Percentiles rank a stretch among this genome's conserved stretches.
phyloP scores from a whole-genome alignment of 2,888 invertebrate species.

The Beris chalybata region DNA sequence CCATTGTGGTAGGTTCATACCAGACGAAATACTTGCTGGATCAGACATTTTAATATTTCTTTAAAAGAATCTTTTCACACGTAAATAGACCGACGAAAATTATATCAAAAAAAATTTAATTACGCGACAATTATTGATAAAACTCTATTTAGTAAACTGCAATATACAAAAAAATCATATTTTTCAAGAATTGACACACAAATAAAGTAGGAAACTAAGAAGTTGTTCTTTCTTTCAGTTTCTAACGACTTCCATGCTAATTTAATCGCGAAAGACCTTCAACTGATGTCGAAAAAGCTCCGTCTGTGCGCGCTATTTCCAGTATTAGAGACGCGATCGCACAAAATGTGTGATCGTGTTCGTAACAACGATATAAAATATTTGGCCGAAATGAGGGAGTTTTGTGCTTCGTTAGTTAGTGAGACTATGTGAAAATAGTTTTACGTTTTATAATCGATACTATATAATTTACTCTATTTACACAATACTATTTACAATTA shows the following conservation, averaged over 20 bases:
- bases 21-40: conserved; percentile 61
- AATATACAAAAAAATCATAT: not conserved
- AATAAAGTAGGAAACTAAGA: too few relatives aligned
- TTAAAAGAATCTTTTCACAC: too few relatives aligned
- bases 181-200: too few relatives aligned
- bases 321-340: conserved; percentile 6
- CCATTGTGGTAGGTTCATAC: conserved; percentile 71
- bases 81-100: too few relatives aligned
- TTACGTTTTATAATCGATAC: conserved; percentile 2
- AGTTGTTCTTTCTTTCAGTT: too few relatives aligned
- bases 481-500: conserved; percentile 21
- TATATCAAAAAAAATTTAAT: too few relatives aligned
- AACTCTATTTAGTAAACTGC: conserved; percentile 7
- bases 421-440: too few relatives aligned
- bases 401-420: not conserved
- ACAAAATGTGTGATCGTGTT: not conserved
- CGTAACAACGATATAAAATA: not conserved
- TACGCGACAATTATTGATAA: too few relatives aligned
- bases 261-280: not conserved
- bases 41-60: conserved; percentile 47
- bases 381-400: not conserved
- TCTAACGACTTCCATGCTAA: too few relatives aligned
- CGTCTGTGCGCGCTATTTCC: conserved; percentile 15
- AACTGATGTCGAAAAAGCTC: conserved; percentile 2
- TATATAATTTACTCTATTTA: not conserved